A percentile compares a stretch with the other conserved stretches of the same genome.
phyloP scores from a whole-genome alignment of 2,113 vertebrate species.

The Mastomys natalensis region DNA sequence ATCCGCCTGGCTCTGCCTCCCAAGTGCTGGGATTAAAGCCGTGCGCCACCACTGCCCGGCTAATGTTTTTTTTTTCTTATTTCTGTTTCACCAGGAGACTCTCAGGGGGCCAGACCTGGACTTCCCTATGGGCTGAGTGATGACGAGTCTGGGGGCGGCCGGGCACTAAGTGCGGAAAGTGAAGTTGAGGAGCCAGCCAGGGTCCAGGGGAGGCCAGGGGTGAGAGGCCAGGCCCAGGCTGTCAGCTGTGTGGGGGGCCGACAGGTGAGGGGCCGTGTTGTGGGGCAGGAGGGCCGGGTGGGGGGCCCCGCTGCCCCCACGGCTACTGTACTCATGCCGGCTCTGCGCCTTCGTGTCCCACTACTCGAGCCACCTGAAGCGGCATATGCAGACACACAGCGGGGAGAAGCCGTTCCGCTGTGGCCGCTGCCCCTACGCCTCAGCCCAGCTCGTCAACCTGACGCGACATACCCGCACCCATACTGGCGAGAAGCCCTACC shows the following conservation, averaged over 20 bases:
- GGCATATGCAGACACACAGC: slow-evolving; percentile 99
- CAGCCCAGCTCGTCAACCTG: slow-evolving; percentile 97
- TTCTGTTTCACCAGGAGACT: slow-evolving; percentile 88
- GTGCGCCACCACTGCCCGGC: too few species aligned
- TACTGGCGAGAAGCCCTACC: slow-evolving; percentile 98
- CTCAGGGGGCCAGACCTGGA: slow-evolving; percentile 91
- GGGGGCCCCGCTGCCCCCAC: slow-evolving; percentile 80
- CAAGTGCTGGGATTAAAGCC: too few species aligned
- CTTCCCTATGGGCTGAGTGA: slow-evolving; percentile 94
- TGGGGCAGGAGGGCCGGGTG: slow-evolving; percentile 82
- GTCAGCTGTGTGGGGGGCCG: slow-evolving; percentile 92
- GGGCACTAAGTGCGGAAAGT: slow-evolving; percentile 92
- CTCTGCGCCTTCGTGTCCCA: slow-evolving; percentile 97
- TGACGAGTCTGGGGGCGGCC: slow-evolving; percentile 92
- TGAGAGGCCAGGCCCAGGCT: slow-evolving; percentile 87
- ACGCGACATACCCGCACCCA: slow-evolving; percentile 97
- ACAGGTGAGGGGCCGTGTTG: slow-evolving; percentile 88
- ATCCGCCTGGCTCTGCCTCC: too few species aligned
- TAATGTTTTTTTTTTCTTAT: too few species aligned
- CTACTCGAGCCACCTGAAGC: slow-evolving; percentile 98
- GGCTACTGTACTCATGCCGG: slow-evolving; percentile 94
- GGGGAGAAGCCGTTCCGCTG: slow-evolving; percentile 98
- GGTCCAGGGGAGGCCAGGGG: slow-evolving; percentile 85
- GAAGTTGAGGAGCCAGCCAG: slow-evolving; percentile 90
- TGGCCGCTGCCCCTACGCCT: slow-evolving; percentile 96